Evolutionary conservation across 92 coral and sea anemone genomes (phyloP).

Genomic region (Zoanthus sansibaricus): DNA sequence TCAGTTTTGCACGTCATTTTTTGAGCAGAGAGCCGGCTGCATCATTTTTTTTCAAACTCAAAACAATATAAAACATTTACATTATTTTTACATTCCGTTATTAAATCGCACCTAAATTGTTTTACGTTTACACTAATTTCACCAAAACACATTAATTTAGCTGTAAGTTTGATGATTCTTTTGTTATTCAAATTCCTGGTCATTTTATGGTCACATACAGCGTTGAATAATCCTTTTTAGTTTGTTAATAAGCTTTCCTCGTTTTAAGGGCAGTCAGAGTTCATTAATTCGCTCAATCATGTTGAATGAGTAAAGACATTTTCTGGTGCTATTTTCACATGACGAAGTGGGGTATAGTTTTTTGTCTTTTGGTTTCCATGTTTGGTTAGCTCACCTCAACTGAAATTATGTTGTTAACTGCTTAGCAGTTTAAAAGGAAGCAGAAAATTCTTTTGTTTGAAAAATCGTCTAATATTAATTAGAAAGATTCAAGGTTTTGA

Average conservation of each 20-base stretch:
- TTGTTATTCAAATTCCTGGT: slow-evolving; percentile 30
- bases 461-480: too few relatives aligned
- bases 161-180: background rate
- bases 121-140: background rate
- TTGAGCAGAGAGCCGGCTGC: background rate
- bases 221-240: background rate
- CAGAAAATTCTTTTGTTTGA: too few relatives aligned
- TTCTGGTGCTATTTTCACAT: too few relatives aligned
- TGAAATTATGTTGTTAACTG: too few relatives aligned
- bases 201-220: background rate
- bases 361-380: too few relatives aligned
- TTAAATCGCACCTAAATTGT: background rate
- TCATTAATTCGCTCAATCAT: background rate
- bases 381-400: too few relatives aligned
- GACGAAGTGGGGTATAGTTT: too few relatives aligned
- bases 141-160: background rate
- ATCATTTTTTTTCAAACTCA: background rate
- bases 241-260: background rate
- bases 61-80: background rate
- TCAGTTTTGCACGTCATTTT: background rate
- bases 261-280: background rate
- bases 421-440: too few relatives aligned
- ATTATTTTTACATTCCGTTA: background rate
- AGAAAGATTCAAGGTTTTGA: too few relatives aligned
- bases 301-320: background rate